Evolutionary conservation across 2,888 invertebrate genomes (phyloP), one percentile per base, ranked within the genome.

Genomic region (Synanthedon vespiformis): DNA sequence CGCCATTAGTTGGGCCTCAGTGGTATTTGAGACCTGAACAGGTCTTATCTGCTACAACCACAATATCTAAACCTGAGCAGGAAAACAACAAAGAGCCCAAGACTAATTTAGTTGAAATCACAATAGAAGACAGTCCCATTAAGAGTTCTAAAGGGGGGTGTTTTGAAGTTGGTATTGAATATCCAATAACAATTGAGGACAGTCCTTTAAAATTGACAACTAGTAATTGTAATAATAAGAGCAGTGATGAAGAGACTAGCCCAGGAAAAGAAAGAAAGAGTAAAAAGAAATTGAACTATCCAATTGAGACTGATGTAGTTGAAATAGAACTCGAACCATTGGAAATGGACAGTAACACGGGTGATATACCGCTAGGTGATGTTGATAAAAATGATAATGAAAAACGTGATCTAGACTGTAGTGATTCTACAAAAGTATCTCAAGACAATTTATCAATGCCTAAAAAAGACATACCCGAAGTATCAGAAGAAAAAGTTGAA

Each of bases 21-120:
- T 86, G 86, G 86, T 87, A 86, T 54, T 52, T 84, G 52, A 72
- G 75, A 53, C 86, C 87, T n/a, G 85, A 86, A 60, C 77, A 85
- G 34, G 34, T 34, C 34, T 34, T 10, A 34, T 34, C 34, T 2
- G 34, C 34, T 51, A 67, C 67, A 55, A 56, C 53, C 13, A 52
- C 59, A 34, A 4, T 49, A 51, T 11, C 52, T 54, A 52, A 56
- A 41, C 51, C 69, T 48, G 73, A 82, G 57, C 58, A 71, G 53
- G 58, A 71, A 56, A 85, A 86, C 59, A 84, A 84, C 61, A 70
- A 65, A 58, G 84, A 86, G 57, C 84, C 84, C 50, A 70, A 73
- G 27, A 47, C 54, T 27, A 52, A 56, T 2, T 70, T 69, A 57
- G 70, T 84, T 52, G 86, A 86, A 72, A 85, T 87, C 18, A 80